Conservation (phyloP, 2,888 invertebrate genomes). For the Pheosia gnoma region DNA sequence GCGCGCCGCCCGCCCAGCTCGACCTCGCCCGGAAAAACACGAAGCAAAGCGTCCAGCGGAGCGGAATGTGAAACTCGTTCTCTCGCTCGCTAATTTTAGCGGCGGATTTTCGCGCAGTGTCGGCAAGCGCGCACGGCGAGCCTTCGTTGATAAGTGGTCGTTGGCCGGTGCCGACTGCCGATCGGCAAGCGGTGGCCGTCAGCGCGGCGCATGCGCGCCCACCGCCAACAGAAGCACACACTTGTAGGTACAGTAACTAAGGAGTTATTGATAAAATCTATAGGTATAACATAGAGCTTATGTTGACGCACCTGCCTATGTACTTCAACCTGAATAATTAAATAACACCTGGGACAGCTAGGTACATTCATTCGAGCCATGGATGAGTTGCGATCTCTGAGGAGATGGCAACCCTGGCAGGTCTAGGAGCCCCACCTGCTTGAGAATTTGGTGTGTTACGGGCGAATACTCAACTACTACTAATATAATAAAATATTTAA, state of each 20-base stretch:
- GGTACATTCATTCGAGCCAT: no score
- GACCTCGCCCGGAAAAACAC: slow-evolving; percentile 60
- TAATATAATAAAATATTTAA: no score
- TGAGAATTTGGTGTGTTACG: no score
- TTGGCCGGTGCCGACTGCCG: slow-evolving; percentile 28
- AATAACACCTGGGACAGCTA: no score
- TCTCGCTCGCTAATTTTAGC: slow-evolving; percentile 66
- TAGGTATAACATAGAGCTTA: slow-evolving; percentile 24
- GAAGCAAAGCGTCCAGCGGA: slow-evolving; percentile 38
- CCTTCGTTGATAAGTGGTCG: slow-evolving; percentile 55
- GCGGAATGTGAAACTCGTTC: slow-evolving; percentile 33
- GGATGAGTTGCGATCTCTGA: no score
- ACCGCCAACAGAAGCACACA: slow-evolving; percentile 57
- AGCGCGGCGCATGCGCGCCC: slow-evolving; percentile 61
- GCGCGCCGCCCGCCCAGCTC: slow-evolving; percentile 80
- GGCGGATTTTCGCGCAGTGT: slow-evolving; percentile 47
- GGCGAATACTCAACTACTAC: no score
- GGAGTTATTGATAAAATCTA: slow-evolving; percentile 63
- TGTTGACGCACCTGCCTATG: not conserved
- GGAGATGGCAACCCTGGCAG: no score
- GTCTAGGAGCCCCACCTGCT: no score
- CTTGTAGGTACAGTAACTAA: slow-evolving; percentile 42
- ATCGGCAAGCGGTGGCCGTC: slow-evolving; percentile 25
- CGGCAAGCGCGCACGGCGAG: slow-evolving; percentile 57
- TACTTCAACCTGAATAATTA: no score